Percentiles rank a stretch among this genome's conserved stretches.
phyloP scores from a whole-genome alignment of 2,113 vertebrate species.

The Prunella fulvescens region DNA sequence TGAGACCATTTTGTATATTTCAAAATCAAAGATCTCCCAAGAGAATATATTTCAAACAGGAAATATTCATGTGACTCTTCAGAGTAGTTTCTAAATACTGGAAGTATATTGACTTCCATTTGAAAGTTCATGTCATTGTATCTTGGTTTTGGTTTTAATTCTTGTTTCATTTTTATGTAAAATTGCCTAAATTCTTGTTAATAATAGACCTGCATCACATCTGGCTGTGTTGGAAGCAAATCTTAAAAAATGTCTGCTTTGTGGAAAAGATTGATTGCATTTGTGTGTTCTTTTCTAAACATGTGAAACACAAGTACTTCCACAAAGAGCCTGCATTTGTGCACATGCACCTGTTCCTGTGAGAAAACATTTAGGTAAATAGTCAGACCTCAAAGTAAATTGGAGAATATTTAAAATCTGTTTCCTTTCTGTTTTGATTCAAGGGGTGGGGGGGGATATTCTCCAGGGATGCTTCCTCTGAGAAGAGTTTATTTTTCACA shows the following conservation, averaged over 20 bases:
- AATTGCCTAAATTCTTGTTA: not conserved
- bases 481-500: not conserved
- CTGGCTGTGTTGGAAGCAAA: not conserved
- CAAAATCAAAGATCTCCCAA: not conserved
- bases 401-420: not conserved
- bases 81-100: not conserved
- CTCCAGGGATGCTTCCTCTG: not conserved
- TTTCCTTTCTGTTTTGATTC: not conserved
- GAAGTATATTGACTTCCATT: not conserved
- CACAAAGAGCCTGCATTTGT: not conserved
- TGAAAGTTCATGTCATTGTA: not conserved
- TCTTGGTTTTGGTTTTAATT: not conserved
- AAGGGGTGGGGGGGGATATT: fast-evolving
- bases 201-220: not conserved
- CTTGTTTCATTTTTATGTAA: not conserved
- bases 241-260: not conserved
- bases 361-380: not conserved
- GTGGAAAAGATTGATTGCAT: not conserved
- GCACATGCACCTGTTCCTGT: not conserved
- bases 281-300: not conserved
- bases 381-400: not conserved
- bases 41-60: not conserved
- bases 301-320: not conserved
- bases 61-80: not conserved
- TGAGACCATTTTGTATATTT: not conserved